Evolutionary conservation across 2,113 vertebrate genomes (phyloP).

Genomic region (Salvelinus fontinalis): DNA sequence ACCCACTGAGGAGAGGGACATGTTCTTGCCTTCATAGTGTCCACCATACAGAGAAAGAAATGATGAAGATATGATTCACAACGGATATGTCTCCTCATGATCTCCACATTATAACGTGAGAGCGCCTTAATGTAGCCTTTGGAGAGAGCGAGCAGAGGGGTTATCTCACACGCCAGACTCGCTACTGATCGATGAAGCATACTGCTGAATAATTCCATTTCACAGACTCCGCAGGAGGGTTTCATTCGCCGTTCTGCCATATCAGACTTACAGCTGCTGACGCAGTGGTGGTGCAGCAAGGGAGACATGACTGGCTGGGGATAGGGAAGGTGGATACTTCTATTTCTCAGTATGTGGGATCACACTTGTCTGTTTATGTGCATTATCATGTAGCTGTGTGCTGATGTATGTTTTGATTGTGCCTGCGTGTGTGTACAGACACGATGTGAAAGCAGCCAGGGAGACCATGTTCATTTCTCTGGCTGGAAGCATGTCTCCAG

Average conservation of each 20-base stretch:
- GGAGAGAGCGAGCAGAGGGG: background rate
- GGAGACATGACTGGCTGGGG: background rate
- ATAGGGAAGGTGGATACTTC: too few species aligned
- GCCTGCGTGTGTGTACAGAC: background rate
- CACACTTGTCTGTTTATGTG: background rate
- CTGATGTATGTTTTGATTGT: background rate
- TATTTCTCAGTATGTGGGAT: background rate
- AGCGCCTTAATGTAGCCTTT: background rate
- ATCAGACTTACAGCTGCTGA: slow-evolving; percentile 23
- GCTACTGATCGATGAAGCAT: slow-evolving; percentile 42
- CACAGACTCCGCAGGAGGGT: slow-evolving; percentile 28
- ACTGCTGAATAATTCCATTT: slow-evolving; percentile 61
- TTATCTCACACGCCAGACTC: slow-evolving; percentile 14
- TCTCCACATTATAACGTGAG: too few species aligned
- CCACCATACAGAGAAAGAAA: too few species aligned
- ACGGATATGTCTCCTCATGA: too few species aligned
- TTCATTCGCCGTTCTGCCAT: slow-evolving; percentile 21
- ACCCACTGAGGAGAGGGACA: too few species aligned
- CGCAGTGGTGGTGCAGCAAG: slow-evolving; percentile 18
- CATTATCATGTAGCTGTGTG: background rate
- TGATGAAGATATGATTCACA: too few species aligned
- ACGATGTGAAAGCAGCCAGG: background rate
- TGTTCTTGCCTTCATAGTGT: too few species aligned
- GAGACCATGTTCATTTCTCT: background rate
- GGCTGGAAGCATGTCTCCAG: background rate